Conservation (phyloP, 2,888 invertebrate species). For the Lycocerus yunnanus region DNA sequence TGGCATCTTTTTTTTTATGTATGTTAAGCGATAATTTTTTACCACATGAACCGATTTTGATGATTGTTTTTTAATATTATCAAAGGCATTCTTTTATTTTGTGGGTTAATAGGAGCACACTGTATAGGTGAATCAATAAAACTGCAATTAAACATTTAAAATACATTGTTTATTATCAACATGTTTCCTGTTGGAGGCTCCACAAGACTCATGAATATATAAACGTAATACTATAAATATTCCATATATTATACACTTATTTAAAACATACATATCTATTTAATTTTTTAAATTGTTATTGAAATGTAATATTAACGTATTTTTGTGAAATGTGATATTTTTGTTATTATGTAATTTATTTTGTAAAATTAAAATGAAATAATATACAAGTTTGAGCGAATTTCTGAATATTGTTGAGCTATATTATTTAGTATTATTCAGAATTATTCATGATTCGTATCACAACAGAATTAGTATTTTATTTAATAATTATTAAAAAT, state of each 20-base stretch:
- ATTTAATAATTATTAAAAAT: slow-evolving; percentile 7
- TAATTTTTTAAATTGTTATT: slow-evolving; percentile 31
- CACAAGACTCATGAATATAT: slow-evolving; percentile 49
- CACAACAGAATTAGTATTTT: slow-evolving; percentile 23
- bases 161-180: slow-evolving; percentile 51
- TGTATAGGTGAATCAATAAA: background rate
- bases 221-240: slow-evolving; percentile 43
- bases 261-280: slow-evolving; percentile 45
- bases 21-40: too few relatives aligned
- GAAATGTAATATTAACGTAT: slow-evolving; percentile 37
- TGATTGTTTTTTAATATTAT: background rate
- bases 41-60: too few relatives aligned
- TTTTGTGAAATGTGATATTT: slow-evolving; percentile 35
- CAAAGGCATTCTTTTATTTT: background rate
- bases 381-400: slow-evolving; percentile 40
- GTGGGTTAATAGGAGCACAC: background rate
- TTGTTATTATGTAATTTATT: slow-evolving; percentile 31
- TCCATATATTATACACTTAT: slow-evolving; percentile 49
- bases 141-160: slow-evolving; percentile 43
- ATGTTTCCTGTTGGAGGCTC: slow-evolving; percentile 52
- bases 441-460: slow-evolving; percentile 13
- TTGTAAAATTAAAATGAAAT: slow-evolving; percentile 34
- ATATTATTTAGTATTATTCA: slow-evolving; percentile 29
- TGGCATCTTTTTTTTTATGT: too few relatives aligned
- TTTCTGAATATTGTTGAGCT: slow-evolving; percentile 27